These are phyloP conservation scores for Ptychadena robeensis DNA, from an alignment of 2,797 vertebrate genomes.

Conservation along the genomic window DNA sequence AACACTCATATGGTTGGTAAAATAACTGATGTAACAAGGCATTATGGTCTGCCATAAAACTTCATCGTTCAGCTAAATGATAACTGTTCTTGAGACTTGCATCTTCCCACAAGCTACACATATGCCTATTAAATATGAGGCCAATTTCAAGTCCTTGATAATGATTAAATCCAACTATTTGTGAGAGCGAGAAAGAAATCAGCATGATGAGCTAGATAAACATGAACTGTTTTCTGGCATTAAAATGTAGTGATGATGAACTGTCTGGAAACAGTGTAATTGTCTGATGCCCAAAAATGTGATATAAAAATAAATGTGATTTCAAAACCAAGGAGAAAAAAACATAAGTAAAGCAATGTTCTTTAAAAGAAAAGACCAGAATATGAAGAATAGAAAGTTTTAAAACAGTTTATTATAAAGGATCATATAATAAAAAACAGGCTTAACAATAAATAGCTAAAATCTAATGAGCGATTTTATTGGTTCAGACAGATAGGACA, in stretches of 20 bases:
- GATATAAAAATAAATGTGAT: conserved; percentile 60
- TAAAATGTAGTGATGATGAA: conserved; percentile 56
- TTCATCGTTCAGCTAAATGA: conserved; percentile 16
- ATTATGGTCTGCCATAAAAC: conserved; percentile 12
- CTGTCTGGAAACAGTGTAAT: conserved; percentile 58
- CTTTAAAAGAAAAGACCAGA: conserved; percentile 47
- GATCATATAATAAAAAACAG: not conserved
- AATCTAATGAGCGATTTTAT: not conserved
- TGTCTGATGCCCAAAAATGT: conserved; percentile 58
- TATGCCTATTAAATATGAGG: conserved; percentile 40
- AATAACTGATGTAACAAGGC: not conserved
- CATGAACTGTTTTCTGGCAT: conserved; percentile 59
- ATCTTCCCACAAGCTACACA: conserved; percentile 45
- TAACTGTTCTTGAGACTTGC: conserved; percentile 11
- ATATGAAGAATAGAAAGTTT: not conserved
- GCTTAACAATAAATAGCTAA: not conserved
- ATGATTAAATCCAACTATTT: conserved; percentile 51
- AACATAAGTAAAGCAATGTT: conserved; percentile 56
- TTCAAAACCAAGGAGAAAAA: conserved; percentile 37
- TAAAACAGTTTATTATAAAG: no score
- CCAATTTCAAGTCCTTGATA: conserved; percentile 47
- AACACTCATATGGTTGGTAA: not conserved
- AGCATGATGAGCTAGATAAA: conserved; percentile 55
- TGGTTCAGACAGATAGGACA: not conserved
- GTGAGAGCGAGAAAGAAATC: conserved; percentile 44